phyloP scores from a whole-genome alignment of 2,888 invertebrate genomes.

The Nomada ruficornis region DNA sequence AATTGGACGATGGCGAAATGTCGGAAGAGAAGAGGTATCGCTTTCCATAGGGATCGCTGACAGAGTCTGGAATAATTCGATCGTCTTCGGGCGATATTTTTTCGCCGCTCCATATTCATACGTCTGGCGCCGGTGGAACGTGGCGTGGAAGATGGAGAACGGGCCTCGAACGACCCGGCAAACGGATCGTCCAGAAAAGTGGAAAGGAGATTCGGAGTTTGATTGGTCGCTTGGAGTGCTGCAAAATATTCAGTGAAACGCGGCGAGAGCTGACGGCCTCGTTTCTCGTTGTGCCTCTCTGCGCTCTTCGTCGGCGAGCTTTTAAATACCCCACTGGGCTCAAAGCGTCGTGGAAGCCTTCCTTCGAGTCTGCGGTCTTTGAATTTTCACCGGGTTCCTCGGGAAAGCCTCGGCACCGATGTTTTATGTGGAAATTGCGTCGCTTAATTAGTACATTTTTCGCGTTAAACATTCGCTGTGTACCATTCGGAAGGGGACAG shows the following conservation, averaged over 20 bases:
- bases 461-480: too few species aligned
- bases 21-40: neutral
- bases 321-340: conserved; percentile 26
- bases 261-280: neutral
- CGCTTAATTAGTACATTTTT: too few species aligned
- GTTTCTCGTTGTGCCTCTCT: neutral
- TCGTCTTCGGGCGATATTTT: neutral
- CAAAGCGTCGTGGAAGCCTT: conserved; percentile 7
- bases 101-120: neutral
- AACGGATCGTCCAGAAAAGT: neutral
- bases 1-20: neutral
- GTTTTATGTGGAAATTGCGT: too few species aligned
- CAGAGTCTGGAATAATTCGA: conserved; percentile 5
- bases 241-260: neutral
- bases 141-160: neutral
- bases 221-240: neutral
- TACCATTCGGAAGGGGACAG: too few species aligned
- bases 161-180: neutral
- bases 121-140: neutral
- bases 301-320: conserved; percentile 5
- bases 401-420: too few species aligned
- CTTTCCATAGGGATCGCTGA: conserved; percentile 10
- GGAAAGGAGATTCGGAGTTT: neutral
- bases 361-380: neutral
- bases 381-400: conserved; percentile 1